Evolutionary conservation across 2,797 vertebrate species (phyloP), one percentile per base, ranked within the genome.

Genomic region (Amniataba percoides): DNA sequence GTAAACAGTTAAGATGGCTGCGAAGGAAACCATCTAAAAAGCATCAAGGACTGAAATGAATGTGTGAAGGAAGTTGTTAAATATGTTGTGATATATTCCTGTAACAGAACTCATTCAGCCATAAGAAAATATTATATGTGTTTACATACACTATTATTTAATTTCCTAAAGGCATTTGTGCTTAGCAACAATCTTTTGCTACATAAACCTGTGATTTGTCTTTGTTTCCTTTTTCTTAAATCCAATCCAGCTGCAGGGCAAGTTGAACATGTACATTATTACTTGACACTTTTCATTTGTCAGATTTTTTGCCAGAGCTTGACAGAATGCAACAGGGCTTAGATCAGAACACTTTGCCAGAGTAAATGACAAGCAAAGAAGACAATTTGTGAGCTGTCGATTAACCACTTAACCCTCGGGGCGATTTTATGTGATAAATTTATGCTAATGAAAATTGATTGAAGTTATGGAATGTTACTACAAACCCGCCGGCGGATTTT

Each of bases 1-100:
- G 58, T 78, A 80, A 86, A 91, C 40, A 84, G 51, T 70, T 58
- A 55, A 53, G 67, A 1, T 66, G 65, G 53, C 3, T 0, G 7
- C 34, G 42, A 80, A 65, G 60, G 27, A 9, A 75, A 21, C 13
- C 58, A 39, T 68, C 45, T 57, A 40, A 59, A 67, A 71, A 68
- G 31, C 55, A 57, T 61, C 8, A 7, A 52, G 45, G 27, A 52
- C 14, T 58, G 13, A 61, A 71, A 74, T 55, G 4, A 82, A 69
- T 49, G 39, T 51, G 59, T 0, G 1, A 60, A 84, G 66, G 34
- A 46, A 71, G 19, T 65, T 36, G 46, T 55, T 40, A 82, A 77
- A 80, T 70, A 60, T 49, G 53, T 15, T 56, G 34, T 56, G 39
- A 64, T 67, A 16, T 60, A 73, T 70, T 65, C 40, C 21, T 63